A percentile compares a stretch with the other conserved stretches of the same genome.
Conservation (phyloP, 2,888 invertebrate species). For the Pandemis corylana region DNA sequence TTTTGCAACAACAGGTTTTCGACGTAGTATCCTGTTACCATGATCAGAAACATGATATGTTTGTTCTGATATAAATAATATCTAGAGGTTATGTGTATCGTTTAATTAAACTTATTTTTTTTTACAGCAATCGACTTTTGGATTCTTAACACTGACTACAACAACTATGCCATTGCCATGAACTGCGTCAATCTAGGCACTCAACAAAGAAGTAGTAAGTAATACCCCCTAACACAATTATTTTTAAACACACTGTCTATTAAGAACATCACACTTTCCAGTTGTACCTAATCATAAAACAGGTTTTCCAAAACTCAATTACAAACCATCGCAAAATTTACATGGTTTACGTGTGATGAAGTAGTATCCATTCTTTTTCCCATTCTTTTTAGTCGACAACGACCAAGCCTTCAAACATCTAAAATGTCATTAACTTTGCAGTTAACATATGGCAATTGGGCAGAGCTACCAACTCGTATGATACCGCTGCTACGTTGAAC, state of each 20-base stretch:
- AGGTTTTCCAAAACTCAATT: too few relatives aligned
- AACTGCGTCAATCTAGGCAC: slow-evolving; percentile 19
- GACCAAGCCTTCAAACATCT: background rate
- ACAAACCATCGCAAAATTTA: too few relatives aligned
- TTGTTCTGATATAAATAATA: too few relatives aligned
- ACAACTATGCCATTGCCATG: slow-evolving; percentile 23
- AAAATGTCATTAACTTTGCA: slow-evolving; percentile 1
- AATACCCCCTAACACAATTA: background rate
- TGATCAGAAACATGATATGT: too few relatives aligned
- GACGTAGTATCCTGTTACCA: too few relatives aligned
- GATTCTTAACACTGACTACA: slow-evolving; percentile 29
- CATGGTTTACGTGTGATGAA: too few relatives aligned
- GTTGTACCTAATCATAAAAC: too few relatives aligned
- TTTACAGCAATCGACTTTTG: slow-evolving; percentile 27
- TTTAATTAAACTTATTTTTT: background rate
- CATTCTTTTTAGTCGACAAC: too few relatives aligned
- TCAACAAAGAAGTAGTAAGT: slow-evolving; percentile 25
- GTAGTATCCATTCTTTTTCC: background rate
- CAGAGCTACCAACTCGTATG: slow-evolving; percentile 20
- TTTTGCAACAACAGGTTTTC: too few relatives aligned
- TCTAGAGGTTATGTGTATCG: too few relatives aligned
- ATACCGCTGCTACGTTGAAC: slow-evolving; percentile 6
- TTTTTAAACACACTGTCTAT: too few relatives aligned
- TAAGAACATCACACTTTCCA: too few relatives aligned
- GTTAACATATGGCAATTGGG: slow-evolving; percentile 39